These are phyloP conservation scores for Marisa cornuarietis DNA, from an alignment of 1,140 invertebrate genomes.

Conservation along the genomic window DNA sequence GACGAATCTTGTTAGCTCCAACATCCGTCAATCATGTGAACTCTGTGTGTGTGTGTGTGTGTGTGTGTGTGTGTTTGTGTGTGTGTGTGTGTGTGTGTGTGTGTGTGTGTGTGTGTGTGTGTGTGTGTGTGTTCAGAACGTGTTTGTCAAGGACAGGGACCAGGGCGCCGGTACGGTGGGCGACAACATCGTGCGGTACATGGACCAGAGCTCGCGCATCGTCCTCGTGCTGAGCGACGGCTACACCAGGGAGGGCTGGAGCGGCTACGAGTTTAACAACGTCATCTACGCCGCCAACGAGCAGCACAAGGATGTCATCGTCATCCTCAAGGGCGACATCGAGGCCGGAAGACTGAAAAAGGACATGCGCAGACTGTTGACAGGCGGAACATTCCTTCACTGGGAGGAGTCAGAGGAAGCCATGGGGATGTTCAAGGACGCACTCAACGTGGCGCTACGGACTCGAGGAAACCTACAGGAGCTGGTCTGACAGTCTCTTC, in stretches of 20 bases:
- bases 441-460: slow-evolving; percentile 2
- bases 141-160: background rate
- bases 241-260: slow-evolving; percentile 6
- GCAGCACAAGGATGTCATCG: slow-evolving; percentile 18
- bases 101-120: background rate
- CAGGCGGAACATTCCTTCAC: slow-evolving; percentile 13
- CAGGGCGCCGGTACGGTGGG: background rate
- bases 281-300: slow-evolving; percentile 17
- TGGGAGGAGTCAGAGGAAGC: background rate
- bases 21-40: too few species aligned
- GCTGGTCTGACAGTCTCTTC: background rate
- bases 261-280: slow-evolving; percentile 10
- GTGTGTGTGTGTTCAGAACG: background rate
- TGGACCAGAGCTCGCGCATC: slow-evolving; percentile 4
- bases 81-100: background rate
- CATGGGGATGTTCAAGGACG: slow-evolving; percentile 2
- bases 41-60: background rate
- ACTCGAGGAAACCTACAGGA: background rate
- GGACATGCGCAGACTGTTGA: slow-evolving; percentile 13
- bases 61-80: too few species aligned
- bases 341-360: slow-evolving; percentile 8
- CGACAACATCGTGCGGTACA: slow-evolving; percentile 7
- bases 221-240: slow-evolving; percentile 11
- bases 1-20: too few species aligned
- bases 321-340: slow-evolving; percentile 6